phyloP scores from a whole-genome alignment of 2,797 vertebrate species.

The Anabas testudineus region DNA sequence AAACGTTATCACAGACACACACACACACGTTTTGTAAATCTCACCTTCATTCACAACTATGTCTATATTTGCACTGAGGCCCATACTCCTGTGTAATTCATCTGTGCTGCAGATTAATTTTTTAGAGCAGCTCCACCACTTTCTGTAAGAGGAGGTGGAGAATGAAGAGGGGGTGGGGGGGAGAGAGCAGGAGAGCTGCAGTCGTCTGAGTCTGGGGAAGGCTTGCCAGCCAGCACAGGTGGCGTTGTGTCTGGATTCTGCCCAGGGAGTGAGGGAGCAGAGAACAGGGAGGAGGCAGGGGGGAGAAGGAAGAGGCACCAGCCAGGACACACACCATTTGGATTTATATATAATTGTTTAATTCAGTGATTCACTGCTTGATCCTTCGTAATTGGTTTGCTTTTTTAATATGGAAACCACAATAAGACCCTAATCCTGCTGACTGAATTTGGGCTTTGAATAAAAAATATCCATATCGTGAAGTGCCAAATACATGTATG shows the following conservation, averaged over 20 bases:
- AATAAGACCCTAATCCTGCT: conserved; percentile 43
- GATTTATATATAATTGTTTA: conserved; percentile 55
- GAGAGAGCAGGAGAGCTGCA: conserved; percentile 46
- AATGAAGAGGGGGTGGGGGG: conserved; percentile 29
- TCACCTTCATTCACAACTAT: conserved; percentile 37
- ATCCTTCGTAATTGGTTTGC: conserved; percentile 61
- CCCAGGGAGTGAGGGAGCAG: conserved; percentile 54
- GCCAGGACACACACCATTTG: conserved; percentile 38
- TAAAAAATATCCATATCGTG: conserved; percentile 30
- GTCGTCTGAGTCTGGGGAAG: conserved; percentile 62
- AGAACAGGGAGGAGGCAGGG: conserved; percentile 24
- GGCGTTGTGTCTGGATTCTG: conserved; percentile 74
- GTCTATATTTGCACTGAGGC: conserved; percentile 55
- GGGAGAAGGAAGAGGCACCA: conserved; percentile 30
- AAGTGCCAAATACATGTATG: conserved; percentile 36
- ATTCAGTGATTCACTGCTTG: conserved; percentile 48
- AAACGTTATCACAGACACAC: conserved; percentile 13
- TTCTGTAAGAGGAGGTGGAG: conserved; percentile 60
- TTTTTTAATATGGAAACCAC: conserved; percentile 46
- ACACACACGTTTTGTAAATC: conserved; percentile 5
- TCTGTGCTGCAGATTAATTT: conserved; percentile 75
- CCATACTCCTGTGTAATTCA: conserved; percentile 62
- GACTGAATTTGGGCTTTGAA: conserved; percentile 45
- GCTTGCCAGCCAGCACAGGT: conserved; percentile 74
- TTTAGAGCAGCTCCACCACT: conserved; percentile 60